Conservation (phyloP, 2,113 vertebrate genomes). For the Neotoma lepida region DNA sequence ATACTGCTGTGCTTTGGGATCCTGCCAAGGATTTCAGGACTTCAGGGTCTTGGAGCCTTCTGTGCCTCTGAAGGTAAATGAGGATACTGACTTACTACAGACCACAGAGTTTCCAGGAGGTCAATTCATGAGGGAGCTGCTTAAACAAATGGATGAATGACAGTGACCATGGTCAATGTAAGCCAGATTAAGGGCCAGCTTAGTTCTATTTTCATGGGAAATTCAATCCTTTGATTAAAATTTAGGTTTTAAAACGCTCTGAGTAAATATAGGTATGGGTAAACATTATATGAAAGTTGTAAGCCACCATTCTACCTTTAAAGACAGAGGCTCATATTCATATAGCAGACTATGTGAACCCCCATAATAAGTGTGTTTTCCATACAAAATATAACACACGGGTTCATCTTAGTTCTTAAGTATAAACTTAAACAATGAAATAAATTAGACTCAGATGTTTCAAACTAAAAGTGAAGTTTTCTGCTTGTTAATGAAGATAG, state of each 20-base stretch:
- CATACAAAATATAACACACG: neutral
- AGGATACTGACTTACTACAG: neutral
- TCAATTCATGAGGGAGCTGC: neutral
- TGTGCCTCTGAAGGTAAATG: neutral
- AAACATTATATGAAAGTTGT: neutral
- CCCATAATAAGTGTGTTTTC: neutral
- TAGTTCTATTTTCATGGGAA: neutral
- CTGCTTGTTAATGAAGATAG: slow-evolving; percentile 7
- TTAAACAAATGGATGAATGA: neutral
- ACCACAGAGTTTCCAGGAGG: neutral
- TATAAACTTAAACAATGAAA: slow-evolving; percentile 13
- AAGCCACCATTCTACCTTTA: neutral
- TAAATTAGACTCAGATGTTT: slow-evolving; percentile 50
- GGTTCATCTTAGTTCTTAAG: slow-evolving; percentile 11
- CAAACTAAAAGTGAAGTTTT: neutral
- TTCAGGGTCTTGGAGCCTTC: neutral
- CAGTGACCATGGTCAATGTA: accelerated
- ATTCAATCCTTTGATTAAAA: neutral
- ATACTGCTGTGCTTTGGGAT: neutral
- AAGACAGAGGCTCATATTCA: neutral
- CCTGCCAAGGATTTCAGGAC: neutral
- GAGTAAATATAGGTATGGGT: neutral
- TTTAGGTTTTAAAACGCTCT: neutral
- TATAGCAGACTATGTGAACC: neutral
- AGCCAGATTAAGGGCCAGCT: neutral